Conservation (phyloP, 2,888 invertebrate species). For the Adineta ricciae region DNA sequence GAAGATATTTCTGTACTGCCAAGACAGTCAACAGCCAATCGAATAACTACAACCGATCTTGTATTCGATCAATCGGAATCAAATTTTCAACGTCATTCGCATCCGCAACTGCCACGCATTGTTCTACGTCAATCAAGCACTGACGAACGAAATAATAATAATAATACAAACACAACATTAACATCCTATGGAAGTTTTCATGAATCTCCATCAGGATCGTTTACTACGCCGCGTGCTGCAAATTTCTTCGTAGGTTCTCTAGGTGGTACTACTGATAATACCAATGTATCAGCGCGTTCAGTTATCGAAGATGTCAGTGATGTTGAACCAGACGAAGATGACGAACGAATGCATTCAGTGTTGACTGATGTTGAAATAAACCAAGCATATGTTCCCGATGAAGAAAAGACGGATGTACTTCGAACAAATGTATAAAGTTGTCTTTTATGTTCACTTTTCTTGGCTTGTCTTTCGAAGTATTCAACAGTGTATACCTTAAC, state of each 20-base stretch:
- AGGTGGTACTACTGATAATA: background rate
- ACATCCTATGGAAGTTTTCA: background rate
- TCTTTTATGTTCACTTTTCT: background rate
- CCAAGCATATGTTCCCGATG: background rate
- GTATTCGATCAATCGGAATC: background rate
- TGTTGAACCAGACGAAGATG: background rate
- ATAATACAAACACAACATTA: background rate
- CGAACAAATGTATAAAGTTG: background rate
- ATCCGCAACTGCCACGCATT: background rate
- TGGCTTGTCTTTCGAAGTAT: background rate
- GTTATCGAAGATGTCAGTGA: background rate
- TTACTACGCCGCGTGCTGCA: background rate
- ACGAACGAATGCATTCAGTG: background rate
- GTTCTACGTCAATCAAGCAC: background rate
- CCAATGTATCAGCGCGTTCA: background rate
- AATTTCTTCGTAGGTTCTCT: constrained; percentile 2
- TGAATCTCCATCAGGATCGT: background rate
- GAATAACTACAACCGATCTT: background rate
- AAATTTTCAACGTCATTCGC: background rate
- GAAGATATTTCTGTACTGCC: background rate
- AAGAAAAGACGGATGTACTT: background rate
- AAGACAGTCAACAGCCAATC: background rate
- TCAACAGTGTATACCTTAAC: background rate
- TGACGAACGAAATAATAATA: background rate
- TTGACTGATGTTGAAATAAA: background rate